phyloP scores from a whole-genome alignment of 2,888 invertebrate species.

The Ceramica pisi region DNA sequence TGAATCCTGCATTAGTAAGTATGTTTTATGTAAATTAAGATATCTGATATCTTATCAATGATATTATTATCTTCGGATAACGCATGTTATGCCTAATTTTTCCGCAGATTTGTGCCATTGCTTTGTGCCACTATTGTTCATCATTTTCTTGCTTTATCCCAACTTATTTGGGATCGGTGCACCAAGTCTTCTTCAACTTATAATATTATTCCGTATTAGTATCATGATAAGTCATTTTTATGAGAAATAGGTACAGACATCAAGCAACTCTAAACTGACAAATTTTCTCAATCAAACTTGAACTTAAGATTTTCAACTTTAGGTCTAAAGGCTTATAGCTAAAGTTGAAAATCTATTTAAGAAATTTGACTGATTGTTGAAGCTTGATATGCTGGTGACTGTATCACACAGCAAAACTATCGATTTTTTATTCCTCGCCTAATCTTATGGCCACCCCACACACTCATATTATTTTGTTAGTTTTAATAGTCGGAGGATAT shows the following conservation, averaged over 20 bases:
- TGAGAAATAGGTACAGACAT: too few species aligned
- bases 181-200: too few species aligned
- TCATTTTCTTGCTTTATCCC: neutral
- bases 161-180: neutral
- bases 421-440: neutral
- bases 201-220: too few species aligned
- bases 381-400: too few species aligned
- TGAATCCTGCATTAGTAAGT: slow-evolving; percentile 3
- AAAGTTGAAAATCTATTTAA: too few species aligned
- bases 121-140: neutral
- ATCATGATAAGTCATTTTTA: too few species aligned
- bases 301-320: too few species aligned
- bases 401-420: too few species aligned
- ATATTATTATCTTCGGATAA: slow-evolving; percentile 16
- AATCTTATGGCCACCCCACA: neutral
- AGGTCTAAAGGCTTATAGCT: too few species aligned
- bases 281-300: too few species aligned
- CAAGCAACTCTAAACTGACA: too few species aligned
- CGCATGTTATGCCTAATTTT: slow-evolving; percentile 11
- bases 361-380: too few species aligned
- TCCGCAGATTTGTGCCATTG: neutral
- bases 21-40: slow-evolving; percentile 19
- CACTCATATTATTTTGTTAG: neutral
- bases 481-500: neutral
- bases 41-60: slow-evolving; percentile 20